Conservation (phyloP, 2,113 vertebrate genomes). For the Boulengeromyrus knoepffleri region DNA sequence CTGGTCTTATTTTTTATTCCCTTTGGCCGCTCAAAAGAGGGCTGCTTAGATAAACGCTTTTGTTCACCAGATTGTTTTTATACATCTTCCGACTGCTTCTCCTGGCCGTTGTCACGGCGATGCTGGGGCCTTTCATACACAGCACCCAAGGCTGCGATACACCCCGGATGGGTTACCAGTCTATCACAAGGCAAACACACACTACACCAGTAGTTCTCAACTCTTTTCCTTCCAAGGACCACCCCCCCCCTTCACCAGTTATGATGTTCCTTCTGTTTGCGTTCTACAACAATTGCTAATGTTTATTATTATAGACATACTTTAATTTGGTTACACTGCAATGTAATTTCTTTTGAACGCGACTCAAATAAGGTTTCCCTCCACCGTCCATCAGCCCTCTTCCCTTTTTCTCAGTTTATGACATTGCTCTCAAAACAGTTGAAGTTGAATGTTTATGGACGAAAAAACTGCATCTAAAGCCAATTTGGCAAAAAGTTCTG, state of each 20-base stretch:
- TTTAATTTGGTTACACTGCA: neutral
- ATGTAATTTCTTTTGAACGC: too few relatives aligned
- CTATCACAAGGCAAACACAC: neutral
- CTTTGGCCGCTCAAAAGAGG: neutral
- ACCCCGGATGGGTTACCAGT: neutral
- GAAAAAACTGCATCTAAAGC: too few relatives aligned
- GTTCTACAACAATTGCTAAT: neutral
- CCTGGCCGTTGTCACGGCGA: neutral
- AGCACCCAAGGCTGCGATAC: neutral
- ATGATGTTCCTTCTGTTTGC: neutral
- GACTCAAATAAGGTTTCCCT: too few relatives aligned
- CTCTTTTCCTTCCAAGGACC: neutral
- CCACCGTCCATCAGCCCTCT: too few relatives aligned
- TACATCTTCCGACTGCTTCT: neutral
- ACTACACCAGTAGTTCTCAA: neutral
- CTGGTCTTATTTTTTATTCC: conserved; percentile 26
- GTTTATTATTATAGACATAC: neutral
- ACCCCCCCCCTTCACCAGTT: neutral
- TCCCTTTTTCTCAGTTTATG: too few relatives aligned
- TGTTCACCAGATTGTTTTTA: neutral
- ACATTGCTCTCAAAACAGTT: too few relatives aligned
- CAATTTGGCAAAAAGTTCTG: too few relatives aligned
- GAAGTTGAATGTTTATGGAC: too few relatives aligned
- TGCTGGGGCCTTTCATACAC: neutral
- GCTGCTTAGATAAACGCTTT: neutral